A percentile compares a stretch with the other conserved stretches of the same genome.
Conservation (phyloP, 2,113 vertebrate genomes). For the Cyrtonyx montezumae region DNA sequence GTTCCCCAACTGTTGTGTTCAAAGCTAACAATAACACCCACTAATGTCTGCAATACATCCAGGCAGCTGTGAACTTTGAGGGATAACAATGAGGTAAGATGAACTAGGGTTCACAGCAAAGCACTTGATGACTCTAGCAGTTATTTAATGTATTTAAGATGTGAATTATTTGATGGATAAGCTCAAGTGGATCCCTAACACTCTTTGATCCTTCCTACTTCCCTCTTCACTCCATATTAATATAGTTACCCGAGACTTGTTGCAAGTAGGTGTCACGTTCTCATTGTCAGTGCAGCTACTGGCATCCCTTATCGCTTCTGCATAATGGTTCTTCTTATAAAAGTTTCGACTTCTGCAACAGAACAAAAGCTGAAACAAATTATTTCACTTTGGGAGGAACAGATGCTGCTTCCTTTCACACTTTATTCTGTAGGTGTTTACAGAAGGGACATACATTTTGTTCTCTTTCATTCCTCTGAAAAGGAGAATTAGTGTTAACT, state of each 20-base stretch:
- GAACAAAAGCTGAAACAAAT: constrained; percentile 56
- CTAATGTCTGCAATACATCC: constrained; percentile 56
- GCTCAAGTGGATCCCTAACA: constrained; percentile 71
- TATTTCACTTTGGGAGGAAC: not conserved
- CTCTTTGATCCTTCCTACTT: constrained; percentile 68
- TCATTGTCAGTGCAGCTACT: constrained; percentile 63
- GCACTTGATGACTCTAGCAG: constrained; percentile 62
- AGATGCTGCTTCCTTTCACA: not conserved
- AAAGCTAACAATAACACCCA: constrained; percentile 68
- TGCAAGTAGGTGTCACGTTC: constrained; percentile 62
- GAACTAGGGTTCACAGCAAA: constrained; percentile 73
- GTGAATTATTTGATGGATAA: constrained; percentile 76
- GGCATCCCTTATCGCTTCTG: constrained; percentile 74
- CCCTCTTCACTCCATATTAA: constrained; percentile 45
- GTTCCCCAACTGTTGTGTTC: constrained; percentile 57
- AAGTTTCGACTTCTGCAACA: constrained; percentile 71
- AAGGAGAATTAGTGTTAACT: not conserved
- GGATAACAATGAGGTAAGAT: constrained; percentile 79
- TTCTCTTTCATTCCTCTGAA: not conserved
- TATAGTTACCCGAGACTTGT: constrained; percentile 80
- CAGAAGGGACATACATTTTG: not conserved
- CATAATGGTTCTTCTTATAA: constrained; percentile 67
- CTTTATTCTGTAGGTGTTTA: not conserved
- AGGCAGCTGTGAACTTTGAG: constrained; percentile 75
- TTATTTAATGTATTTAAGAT: constrained; percentile 79